A percentile compares a stretch with the other conserved stretches of the same genome.
Conservation (phyloP, 2,797 vertebrate species). For the Coregonus sp. region DNA sequence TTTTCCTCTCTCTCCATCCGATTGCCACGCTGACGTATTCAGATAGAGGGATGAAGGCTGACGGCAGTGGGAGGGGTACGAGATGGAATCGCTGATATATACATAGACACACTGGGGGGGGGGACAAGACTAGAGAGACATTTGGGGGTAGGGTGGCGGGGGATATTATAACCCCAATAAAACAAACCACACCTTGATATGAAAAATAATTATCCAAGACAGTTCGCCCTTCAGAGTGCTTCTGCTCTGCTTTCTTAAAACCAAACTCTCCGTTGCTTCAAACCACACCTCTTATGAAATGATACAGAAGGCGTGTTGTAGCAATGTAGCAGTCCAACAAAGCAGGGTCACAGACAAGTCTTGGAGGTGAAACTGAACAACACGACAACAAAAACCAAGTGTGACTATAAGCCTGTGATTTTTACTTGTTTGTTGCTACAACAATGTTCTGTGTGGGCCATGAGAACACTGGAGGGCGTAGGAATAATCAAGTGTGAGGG, state of each 20-base stretch:
- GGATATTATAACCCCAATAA: constrained; percentile 41
- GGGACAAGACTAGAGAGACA: constrained; percentile 29
- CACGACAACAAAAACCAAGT: neutral
- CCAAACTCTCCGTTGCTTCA: neutral
- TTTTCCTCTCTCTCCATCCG: constrained; percentile 36
- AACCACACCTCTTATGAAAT: neutral
- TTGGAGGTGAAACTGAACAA: neutral
- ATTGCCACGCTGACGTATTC: constrained; percentile 63
- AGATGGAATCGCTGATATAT: neutral
- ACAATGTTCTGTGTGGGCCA: neutral
- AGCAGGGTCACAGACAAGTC: neutral
- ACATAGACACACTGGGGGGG: neutral
- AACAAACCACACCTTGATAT: constrained; percentile 40
- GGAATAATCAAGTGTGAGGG: neutral
- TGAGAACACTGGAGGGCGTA: neutral
- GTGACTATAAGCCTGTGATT: neutral
- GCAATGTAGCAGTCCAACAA: neutral
- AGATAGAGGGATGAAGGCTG: constrained; percentile 10
- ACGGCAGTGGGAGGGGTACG: constrained; percentile 17
- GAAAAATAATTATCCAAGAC: constrained; percentile 21
- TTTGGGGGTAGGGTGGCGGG: constrained; percentile 19
- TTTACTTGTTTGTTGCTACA: neutral
- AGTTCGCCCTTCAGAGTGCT: neutral
- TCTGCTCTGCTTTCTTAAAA: neutral
- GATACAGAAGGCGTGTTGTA: constrained; percentile 2